Conservation (phyloP, 2,888 invertebrate species). For the Candidula unifasciata region DNA sequence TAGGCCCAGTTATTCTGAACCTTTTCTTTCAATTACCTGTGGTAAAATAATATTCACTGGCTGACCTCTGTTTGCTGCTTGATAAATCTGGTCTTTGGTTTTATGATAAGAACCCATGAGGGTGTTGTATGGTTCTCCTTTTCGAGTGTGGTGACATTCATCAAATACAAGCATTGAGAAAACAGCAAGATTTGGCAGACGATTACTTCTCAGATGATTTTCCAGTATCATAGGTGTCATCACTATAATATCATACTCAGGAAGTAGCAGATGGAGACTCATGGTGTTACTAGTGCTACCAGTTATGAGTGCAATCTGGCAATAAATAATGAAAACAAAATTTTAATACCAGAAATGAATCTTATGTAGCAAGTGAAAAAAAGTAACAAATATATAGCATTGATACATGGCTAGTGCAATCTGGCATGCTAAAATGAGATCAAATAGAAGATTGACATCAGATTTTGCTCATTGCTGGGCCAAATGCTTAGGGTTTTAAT, state of each 20-base stretch:
- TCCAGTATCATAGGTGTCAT: conserved; percentile 74
- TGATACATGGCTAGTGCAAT: neutral
- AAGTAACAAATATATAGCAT: neutral
- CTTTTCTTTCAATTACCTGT: neutral
- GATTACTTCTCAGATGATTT: conserved; percentile 59
- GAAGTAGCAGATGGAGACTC: conserved; percentile 52
- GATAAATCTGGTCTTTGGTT: conserved; percentile 36
- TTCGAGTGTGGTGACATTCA: conserved; percentile 63
- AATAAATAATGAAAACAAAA: neutral
- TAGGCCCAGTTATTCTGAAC: neutral
- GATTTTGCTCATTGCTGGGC: too few relatives aligned
- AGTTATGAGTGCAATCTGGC: conserved; percentile 36
- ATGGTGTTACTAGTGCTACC: conserved; percentile 50
- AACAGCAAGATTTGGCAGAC: conserved; percentile 49
- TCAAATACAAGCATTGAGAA: conserved; percentile 60
- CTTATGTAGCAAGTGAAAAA: neutral
- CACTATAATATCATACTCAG: conserved; percentile 62
- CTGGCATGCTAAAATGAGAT: neutral
- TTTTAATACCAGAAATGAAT: neutral
- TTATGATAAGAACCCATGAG: conserved; percentile 59
- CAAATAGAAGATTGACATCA: too few relatives aligned
- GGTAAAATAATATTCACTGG: neutral
- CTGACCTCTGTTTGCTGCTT: neutral
- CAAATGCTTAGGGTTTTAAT: too few relatives aligned
- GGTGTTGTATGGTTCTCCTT: conserved; percentile 61